phyloP scores from a whole-genome alignment of 2,888 invertebrate genomes.

The Biston betularia region DNA sequence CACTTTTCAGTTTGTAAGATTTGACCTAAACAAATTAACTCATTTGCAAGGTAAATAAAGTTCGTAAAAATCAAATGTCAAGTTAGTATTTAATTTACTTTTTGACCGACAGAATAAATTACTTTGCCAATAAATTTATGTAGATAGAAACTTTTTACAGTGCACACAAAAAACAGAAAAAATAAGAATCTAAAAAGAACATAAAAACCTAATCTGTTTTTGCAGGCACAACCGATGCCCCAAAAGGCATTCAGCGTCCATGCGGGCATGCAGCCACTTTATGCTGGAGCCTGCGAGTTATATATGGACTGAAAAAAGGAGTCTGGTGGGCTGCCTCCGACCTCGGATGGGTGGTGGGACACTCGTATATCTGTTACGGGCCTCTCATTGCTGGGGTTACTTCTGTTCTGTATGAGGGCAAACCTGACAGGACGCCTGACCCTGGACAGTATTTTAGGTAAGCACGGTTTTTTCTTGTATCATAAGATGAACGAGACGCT shows the following conservation, averaged over 20 bases:
- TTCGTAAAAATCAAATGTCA: too few relatives aligned
- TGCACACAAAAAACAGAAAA: too few relatives aligned
- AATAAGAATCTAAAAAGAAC: too few relatives aligned
- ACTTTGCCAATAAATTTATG: too few relatives aligned
- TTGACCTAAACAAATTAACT: too few relatives aligned
- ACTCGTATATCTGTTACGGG: slow-evolving; percentile 97
- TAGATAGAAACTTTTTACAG: too few relatives aligned
- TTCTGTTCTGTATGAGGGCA: slow-evolving; percentile 95
- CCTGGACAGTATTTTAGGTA: slow-evolving; percentile 96
- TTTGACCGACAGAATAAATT: too few relatives aligned
- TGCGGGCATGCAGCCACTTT: slow-evolving; percentile 95
- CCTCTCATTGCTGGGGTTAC: slow-evolving; percentile 94
- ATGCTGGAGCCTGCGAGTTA: slow-evolving; percentile 93
- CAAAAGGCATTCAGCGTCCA: slow-evolving; percentile 93
- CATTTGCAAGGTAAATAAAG: too few relatives aligned
- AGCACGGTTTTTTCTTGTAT: background rate
- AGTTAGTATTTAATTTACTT: too few relatives aligned
- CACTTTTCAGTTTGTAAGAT: too few relatives aligned
- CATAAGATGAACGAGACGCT: too few relatives aligned
- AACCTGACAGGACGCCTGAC: slow-evolving; percentile 97
- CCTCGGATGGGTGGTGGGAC: slow-evolving; percentile 97
- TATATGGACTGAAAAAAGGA: slow-evolving; percentile 92
- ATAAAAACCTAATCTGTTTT: too few relatives aligned
- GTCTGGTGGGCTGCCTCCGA: slow-evolving; percentile 98
- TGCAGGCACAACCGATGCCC: slow-evolving; percentile 74